Conservation (phyloP, 2,888 invertebrate species). For the Smittia aterrima region DNA sequence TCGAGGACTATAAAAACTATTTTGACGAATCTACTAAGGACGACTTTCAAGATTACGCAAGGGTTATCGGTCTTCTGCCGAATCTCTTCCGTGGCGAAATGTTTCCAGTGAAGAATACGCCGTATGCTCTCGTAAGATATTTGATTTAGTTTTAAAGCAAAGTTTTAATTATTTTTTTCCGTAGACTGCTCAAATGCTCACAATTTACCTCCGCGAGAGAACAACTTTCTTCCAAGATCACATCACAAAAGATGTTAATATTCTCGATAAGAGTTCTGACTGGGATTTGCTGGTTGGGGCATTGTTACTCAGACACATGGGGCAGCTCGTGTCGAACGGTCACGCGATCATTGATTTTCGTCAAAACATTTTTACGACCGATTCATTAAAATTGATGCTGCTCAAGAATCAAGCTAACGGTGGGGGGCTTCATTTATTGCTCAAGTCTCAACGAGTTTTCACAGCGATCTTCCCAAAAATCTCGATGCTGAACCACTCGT, state of each 20-base stretch:
- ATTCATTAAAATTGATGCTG: constrained; percentile 12
- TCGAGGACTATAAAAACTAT: constrained; percentile 16
- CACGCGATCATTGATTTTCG: constrained; percentile 59
- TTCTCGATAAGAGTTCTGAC: constrained; percentile 49
- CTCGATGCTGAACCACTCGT: constrained; percentile 92
- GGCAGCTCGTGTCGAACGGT: constrained; percentile 79
- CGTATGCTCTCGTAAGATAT: constrained; percentile 36
- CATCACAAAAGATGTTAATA: constrained; percentile 48
- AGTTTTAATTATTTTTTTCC: constrained; percentile 38
- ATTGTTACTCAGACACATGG: constrained; percentile 69
- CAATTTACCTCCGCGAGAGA: constrained; percentile 62
- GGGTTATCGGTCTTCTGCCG: constrained; percentile 18
- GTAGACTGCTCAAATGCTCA: constrained; percentile 67
- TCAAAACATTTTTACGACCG: constrained; percentile 44
- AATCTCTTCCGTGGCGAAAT: constrained; percentile 23
- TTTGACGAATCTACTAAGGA: neutral
- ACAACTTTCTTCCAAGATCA: constrained; percentile 64
- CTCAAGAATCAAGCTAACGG: constrained; percentile 43
- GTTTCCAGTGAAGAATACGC: neutral
- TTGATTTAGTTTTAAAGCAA: constrained; percentile 31
- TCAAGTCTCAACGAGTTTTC: constrained; percentile 58
- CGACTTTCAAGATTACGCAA: constrained; percentile 30
- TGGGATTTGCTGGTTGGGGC: constrained; percentile 61
- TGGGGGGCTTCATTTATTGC: constrained; percentile 47
- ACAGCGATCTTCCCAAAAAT: constrained; percentile 83